phyloP scores from a whole-genome alignment of 2,113 vertebrate species.

The Dromiciops gliroides region DNA sequence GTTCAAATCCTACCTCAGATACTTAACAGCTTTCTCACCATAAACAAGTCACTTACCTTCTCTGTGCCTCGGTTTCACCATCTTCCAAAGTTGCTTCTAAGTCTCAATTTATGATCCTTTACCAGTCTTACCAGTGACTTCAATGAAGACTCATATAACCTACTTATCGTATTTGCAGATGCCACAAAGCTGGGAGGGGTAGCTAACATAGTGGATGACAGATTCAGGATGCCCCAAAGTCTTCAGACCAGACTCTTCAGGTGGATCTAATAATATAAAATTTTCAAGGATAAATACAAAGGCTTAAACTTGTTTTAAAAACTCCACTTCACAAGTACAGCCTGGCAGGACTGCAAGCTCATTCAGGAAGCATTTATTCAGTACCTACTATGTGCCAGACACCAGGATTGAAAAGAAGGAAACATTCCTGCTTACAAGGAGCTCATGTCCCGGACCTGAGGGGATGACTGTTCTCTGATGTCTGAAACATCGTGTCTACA shows the following conservation, averaged over 20 bases:
- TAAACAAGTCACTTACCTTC: background rate
- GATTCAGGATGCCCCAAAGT: background rate
- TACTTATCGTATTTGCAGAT: background rate
- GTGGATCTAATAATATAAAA: background rate
- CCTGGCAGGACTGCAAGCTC: too few relatives aligned
- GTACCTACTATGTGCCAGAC: too few relatives aligned
- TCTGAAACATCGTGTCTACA: too few relatives aligned
- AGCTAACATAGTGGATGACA: background rate
- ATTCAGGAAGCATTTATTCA: too few relatives aligned
- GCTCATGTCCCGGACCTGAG: too few relatives aligned
- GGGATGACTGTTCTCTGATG: too few relatives aligned
- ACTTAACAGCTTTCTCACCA: background rate
- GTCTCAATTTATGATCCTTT: background rate
- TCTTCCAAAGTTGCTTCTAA: background rate
- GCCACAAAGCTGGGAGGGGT: background rate
- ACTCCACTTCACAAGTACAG: background rate
- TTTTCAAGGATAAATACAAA: background rate
- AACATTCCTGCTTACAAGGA: too few relatives aligned
- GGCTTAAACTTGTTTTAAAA: background rate
- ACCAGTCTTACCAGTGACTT: background rate
- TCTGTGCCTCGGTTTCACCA: background rate
- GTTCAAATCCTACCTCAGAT: background rate
- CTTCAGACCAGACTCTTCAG: background rate
- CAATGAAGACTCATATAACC: background rate
- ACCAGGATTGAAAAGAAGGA: too few relatives aligned